phyloP scores from a whole-genome alignment of 2,797 vertebrate species.

The Rhincodon typus region DNA sequence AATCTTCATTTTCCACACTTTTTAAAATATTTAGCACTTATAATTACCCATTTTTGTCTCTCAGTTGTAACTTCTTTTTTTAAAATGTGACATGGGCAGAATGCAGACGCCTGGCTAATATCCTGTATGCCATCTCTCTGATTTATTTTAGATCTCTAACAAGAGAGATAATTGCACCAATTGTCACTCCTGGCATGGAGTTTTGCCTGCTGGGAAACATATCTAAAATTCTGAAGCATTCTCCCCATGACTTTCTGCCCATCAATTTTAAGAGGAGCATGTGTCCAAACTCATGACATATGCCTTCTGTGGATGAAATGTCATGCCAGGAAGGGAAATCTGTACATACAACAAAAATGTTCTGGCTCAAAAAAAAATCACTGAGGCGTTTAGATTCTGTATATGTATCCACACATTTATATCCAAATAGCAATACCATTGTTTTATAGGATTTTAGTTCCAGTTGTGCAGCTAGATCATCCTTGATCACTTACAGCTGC shows the following conservation, averaged over 20 bases:
- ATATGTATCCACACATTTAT: background rate
- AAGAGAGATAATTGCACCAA: background rate
- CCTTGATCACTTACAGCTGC: slow-evolving; percentile 8
- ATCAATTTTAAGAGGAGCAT: background rate
- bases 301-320: background rate
- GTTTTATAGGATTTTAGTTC: background rate
- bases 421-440: background rate
- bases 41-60: background rate
- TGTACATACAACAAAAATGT: background rate
- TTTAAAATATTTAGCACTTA: background rate
- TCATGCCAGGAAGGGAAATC: background rate
- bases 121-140: background rate
- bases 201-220: background rate
- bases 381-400: background rate
- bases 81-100: background rate
- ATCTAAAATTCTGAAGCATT: background rate
- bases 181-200: background rate
- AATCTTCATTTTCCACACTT: background rate
- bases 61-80: background rate
- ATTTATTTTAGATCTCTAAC: background rate
- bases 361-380: background rate
- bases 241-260: background rate
- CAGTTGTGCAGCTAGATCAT: background rate
- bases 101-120: background rate
- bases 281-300: background rate